These are phyloP conservation scores for Meghimatium bilineatum DNA, from an alignment of 2,888 invertebrate species.

Conservation along the genomic window DNA sequence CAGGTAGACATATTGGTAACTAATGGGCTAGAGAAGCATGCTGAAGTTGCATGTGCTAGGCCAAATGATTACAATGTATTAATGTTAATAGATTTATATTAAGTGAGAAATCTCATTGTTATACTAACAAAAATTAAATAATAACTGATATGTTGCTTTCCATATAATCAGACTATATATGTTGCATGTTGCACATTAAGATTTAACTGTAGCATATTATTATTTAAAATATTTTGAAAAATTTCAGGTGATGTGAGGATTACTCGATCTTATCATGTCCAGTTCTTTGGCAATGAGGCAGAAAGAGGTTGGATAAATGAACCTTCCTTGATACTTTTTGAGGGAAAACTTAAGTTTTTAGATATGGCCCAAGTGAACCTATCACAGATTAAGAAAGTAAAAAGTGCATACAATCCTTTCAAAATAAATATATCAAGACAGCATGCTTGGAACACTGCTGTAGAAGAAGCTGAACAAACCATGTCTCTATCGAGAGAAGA, in stretches of 20 bases:
- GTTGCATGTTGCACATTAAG: not conserved
- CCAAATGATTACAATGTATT: no score
- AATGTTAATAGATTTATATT: no score
- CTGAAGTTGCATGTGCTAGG: no score
- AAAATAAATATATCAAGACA: constrained; percentile 77
- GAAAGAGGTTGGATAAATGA: constrained; percentile 86
- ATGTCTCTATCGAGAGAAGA: constrained; percentile 70
- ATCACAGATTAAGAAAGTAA: constrained; percentile 52
- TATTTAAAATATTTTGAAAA: not conserved
- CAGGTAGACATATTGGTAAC: no score
- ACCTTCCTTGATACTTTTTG: constrained; percentile 83
- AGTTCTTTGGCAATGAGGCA: constrained; percentile 91
- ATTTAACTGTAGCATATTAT: not conserved
- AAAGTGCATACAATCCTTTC: constrained; percentile 58
- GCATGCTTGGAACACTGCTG: constrained; percentile 84
- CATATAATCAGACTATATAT: not conserved
- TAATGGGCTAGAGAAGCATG: no score
- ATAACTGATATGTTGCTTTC: no score
- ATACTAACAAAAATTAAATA: no score
- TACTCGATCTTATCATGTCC: constrained; percentile 82
- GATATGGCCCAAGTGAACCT: constrained; percentile 30
- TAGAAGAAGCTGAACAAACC: constrained; percentile 85
- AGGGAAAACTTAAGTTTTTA: constrained; percentile 77
- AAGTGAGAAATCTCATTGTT: no score
- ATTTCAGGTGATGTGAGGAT: constrained; percentile 37